phyloP scores from a whole-genome alignment of 2,888 invertebrate species.

The Leptinotarsa rubiginosa region DNA sequence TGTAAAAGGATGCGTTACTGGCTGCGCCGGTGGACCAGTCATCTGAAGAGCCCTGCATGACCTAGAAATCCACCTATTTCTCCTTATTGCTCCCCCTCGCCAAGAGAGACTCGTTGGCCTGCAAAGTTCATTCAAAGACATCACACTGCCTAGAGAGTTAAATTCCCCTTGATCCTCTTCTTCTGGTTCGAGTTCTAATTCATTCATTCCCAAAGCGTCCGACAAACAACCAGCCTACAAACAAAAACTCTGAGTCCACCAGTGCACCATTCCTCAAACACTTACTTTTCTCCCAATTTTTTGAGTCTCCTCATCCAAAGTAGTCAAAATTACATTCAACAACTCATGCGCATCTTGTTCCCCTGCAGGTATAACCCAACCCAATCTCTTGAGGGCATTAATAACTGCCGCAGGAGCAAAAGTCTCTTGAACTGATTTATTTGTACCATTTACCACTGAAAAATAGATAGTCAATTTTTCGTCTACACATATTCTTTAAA shows the following conservation, averaged over 20 bases:
- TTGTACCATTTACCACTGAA: constrained; percentile 79
- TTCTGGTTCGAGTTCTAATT: constrained; percentile 61
- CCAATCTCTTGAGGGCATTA: constrained; percentile 78
- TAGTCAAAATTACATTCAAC: constrained; percentile 88
- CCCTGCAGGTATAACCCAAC: constrained; percentile 90
- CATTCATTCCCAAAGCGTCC: constrained; percentile 75
- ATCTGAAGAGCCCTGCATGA: constrained; percentile 70
- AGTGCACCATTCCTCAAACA: background rate
- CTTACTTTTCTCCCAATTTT: constrained; percentile 72
- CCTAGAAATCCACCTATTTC: constrained; percentile 64
- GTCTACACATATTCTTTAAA: background rate
- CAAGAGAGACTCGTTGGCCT: constrained; percentile 62
- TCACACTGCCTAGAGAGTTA: constrained; percentile 61
- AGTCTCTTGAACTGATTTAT: constrained; percentile 74
- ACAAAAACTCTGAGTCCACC: constrained; percentile 20
- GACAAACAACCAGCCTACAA: constrained; percentile 77
- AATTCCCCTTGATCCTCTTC: constrained; percentile 51
- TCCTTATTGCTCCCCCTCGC: constrained; percentile 59
- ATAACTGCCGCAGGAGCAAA: constrained; percentile 77
- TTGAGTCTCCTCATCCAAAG: constrained; percentile 87
- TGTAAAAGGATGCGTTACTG: constrained; percentile 76
- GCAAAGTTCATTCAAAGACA: constrained; percentile 65
- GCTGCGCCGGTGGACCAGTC: constrained; percentile 67
- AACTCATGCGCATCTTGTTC: constrained; percentile 96
- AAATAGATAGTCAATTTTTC: constrained; percentile 30